Conservation (phyloP, 2,888 invertebrate genomes). For the Megastigmus dorsalis region DNA sequence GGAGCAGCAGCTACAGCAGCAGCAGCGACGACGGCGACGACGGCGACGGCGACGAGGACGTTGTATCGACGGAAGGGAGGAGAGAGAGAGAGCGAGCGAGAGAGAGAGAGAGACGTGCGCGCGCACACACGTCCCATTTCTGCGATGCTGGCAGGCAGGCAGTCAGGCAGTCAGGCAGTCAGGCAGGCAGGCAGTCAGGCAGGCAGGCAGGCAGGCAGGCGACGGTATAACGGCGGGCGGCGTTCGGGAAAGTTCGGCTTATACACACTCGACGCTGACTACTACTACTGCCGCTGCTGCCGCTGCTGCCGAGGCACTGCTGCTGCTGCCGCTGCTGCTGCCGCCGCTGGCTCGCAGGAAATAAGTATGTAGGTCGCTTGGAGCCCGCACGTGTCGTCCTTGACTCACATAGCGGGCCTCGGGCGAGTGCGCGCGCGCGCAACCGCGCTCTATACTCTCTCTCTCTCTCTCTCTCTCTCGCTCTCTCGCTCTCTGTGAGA, state of each 20-base stretch:
- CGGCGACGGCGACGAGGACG: not conserved
- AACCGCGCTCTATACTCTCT: too few species aligned
- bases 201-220: too few species aligned
- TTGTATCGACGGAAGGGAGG: not conserved
- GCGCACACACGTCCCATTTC: constrained; percentile 65
- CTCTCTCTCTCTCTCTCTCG: too few species aligned
- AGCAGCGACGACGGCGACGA: constrained; percentile 1
- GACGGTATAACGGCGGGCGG: too few species aligned
- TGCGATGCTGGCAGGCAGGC: too few species aligned
- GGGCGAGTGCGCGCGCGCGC: constrained; percentile 1
- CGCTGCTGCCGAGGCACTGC: constrained; percentile 57
- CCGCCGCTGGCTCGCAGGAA: constrained; percentile 43
- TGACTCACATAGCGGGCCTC: constrained; percentile 71
- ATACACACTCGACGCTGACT: too few species aligned
- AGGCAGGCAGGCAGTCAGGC: too few species aligned
- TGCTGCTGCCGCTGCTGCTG: too few species aligned
- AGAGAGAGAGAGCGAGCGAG: constrained; percentile 8
- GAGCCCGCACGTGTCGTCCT: constrained; percentile 75
- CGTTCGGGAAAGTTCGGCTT: constrained; percentile 70
- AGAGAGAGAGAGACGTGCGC: constrained; percentile 31
- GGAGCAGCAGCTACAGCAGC: not conserved
- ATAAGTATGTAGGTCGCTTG: constrained; percentile 73
- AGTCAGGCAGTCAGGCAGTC: too few species aligned
- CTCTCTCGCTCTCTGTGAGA: too few species aligned
- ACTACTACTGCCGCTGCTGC: too few species aligned